phyloP scores from a whole-genome alignment of 2,888 invertebrate species.

The Chelonus formosanus region DNA sequence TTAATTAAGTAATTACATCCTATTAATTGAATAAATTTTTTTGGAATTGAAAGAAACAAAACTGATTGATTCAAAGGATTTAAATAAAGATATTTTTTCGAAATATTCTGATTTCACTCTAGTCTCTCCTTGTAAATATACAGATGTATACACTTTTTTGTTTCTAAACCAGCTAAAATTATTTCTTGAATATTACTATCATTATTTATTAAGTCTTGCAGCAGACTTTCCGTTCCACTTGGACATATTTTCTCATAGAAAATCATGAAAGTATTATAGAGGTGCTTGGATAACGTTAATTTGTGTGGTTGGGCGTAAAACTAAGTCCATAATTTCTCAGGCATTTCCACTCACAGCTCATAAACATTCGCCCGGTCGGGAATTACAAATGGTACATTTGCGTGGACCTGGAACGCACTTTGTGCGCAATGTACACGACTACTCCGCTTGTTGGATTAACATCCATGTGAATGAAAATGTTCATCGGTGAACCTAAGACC shows the following conservation, averaged over 20 bases:
- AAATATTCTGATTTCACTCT: too few relatives aligned
- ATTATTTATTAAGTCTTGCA: conserved; percentile 3
- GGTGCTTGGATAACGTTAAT: conserved; percentile 10
- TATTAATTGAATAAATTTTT: too few relatives aligned
- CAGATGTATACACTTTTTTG: too few relatives aligned
- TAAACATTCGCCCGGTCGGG: conserved; percentile 30
- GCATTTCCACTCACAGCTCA: conserved; percentile 31
- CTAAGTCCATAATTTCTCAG: conserved; percentile 32
- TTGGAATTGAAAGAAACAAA: too few relatives aligned
- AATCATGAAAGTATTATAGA: conserved; percentile 23
- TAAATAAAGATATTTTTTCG: too few relatives aligned
- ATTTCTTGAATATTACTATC: conserved; percentile 3
- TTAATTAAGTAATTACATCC: too few relatives aligned
- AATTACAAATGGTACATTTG: conserved; percentile 34
- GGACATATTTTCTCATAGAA: conserved; percentile 26
- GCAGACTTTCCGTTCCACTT: conserved; percentile 1
- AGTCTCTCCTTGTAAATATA: too few relatives aligned
- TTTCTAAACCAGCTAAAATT: too few relatives aligned
- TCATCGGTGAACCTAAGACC: conserved; percentile 25
- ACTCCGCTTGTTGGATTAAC: conserved; percentile 11
- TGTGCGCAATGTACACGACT: conserved; percentile 16
- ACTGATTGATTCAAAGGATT: too few relatives aligned
- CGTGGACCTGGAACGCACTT: conserved; percentile 33
- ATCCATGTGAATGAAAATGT: conserved; percentile 33
- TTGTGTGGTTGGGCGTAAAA: conserved; percentile 26